Base-by-base conservation (phyloP, 2,113 vertebrate genomes). In the Dryoscopus gambensis region DNA sequence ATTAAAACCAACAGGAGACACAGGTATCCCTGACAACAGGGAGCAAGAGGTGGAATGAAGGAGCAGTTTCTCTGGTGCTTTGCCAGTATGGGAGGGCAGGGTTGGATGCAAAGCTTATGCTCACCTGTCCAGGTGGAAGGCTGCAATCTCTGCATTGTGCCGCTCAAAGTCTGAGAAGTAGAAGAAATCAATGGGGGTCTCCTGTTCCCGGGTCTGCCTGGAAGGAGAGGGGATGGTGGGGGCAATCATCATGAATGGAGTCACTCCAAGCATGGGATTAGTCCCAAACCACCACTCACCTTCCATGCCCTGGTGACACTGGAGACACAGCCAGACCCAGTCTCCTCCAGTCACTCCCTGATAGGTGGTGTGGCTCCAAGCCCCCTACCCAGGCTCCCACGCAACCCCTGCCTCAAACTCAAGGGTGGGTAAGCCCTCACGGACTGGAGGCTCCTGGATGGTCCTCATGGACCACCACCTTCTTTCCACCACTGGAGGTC, bases 161-260 rank as follows among this genome's bases (percentile, higher is more conserved):
- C 98, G 97, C 92, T 99, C 98, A 77, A 99, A 99, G 96, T 99
- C 98, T 1, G 99, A 99, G 97, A 99, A 99, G 93, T 98, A 99
- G 95, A 98, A 99, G 44, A 99, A 98, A 92, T 99, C 98, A 21
- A 93, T 86, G 44, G 98, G 97, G 7, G 98, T 98, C 95, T 99
- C 99, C 47, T 98, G 98, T 46, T 98, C 93, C 77, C 98, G 96
- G 31, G 98, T 97, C 94, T 98, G 98, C 92, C 98, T 98, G 97
- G 17, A 39, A 68, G 52, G 49, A 78, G 50, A 77, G 25, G 28
- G 57, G 16, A 76, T 1, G 1, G 24, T 44, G 9, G 12, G 17
- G 11, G 24, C 0, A 5, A 22, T 21, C 19, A 46, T 50, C 27
- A 17, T 6, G 31, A 30, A 35, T 1, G 5, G 30, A 11, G 35